These are phyloP conservation scores for Apocheima hispidaria DNA, from an alignment of 2,888 invertebrate genomes.

Conservation along the genomic window DNA sequence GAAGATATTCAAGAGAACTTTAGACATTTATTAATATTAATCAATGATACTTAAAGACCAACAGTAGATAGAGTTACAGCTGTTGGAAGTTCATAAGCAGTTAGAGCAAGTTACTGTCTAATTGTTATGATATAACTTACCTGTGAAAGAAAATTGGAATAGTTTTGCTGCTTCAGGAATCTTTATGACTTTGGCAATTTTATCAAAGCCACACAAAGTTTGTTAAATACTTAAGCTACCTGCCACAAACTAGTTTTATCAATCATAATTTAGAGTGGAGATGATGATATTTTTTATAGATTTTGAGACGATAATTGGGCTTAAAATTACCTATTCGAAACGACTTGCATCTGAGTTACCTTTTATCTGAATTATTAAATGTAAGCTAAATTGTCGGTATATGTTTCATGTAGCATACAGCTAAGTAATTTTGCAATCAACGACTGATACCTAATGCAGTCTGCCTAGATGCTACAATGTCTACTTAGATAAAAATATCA, in stretches of 20 bases:
- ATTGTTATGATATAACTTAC: too few relatives aligned
- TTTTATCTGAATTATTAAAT: background rate
- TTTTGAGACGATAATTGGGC: background rate
- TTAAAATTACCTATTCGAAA: background rate
- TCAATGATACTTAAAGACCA: too few relatives aligned
- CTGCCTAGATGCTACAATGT: background rate
- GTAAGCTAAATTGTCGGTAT: background rate
- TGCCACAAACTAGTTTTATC: background rate
- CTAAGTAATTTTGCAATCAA: constrained; percentile 11
- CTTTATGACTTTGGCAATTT: background rate
- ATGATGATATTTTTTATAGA: background rate
- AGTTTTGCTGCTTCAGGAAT: background rate
- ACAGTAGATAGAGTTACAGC: too few relatives aligned
- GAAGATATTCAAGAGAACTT: too few relatives aligned
- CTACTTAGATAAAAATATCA: background rate
- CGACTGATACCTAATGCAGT: constrained; percentile 1
- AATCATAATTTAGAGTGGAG: background rate
- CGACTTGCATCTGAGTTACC: background rate
- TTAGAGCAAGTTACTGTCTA: too few relatives aligned
- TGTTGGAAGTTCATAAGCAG: too few relatives aligned
- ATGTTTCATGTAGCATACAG: background rate
- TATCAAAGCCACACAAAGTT: background rate
- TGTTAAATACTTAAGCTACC: too few relatives aligned
- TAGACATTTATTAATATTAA: too few relatives aligned
- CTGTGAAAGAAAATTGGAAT: too few relatives aligned